Evolutionary conservation across 2,797 vertebrate species (phyloP).

Genomic region (Xenops minutus): DNA sequence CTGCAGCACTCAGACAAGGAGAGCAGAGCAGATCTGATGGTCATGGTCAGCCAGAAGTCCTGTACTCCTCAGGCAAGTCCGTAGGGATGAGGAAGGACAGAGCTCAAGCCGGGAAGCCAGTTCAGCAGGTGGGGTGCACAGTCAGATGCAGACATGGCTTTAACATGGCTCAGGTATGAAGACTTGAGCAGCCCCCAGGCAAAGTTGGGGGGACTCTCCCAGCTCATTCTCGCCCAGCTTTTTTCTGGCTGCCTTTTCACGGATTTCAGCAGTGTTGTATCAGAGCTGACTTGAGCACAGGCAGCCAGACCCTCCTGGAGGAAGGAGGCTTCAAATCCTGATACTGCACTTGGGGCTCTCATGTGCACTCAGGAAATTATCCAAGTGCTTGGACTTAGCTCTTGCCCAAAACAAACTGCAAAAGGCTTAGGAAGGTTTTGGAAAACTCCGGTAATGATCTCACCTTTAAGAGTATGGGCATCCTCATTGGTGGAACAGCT

Average conservation of each 20-base stretch:
- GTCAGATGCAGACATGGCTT: neutral
- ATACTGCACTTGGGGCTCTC: rapidly evolving
- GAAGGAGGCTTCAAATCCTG: neutral
- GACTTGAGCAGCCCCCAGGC: neutral
- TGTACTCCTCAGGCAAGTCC: neutral
- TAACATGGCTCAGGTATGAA: rapidly evolving
- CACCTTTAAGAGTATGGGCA: neutral
- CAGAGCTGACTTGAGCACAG: neutral
- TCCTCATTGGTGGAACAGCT: neutral
- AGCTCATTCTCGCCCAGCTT: neutral
- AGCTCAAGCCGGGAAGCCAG: neutral
- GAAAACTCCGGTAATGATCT: neutral
- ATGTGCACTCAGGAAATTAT: rapidly evolving
- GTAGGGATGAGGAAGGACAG: neutral
- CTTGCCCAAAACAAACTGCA: neutral
- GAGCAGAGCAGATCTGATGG: neutral
- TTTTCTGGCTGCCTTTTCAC: neutral
- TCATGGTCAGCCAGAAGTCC: neutral
- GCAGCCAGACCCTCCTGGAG: neutral
- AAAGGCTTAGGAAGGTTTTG: neutral
- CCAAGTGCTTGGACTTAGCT: neutral
- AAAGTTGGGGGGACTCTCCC: neutral
- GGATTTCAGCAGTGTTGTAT: neutral
- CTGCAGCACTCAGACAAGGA: neutral
- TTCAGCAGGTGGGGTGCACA: neutral